Evolutionary conservation across 2,113 vertebrate genomes (phyloP), one percentile per base, ranked within the genome.

Genomic region (Protobothrops flavoviridis): DNA sequence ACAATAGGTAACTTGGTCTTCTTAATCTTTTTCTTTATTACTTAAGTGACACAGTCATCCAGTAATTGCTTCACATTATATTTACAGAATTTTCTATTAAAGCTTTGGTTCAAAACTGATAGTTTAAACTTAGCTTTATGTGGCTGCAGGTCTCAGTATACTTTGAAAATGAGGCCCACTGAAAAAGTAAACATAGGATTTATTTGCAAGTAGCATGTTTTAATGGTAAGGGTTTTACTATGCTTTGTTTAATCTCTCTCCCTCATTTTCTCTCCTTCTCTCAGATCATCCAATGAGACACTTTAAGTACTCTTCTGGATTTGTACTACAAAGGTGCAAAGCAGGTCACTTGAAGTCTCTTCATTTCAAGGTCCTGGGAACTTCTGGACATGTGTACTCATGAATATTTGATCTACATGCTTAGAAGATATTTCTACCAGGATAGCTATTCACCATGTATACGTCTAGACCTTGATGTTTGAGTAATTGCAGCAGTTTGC

Each of bases 51-150:
- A 74, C 50, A 92, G 23, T 15, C 23, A 55, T 29, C 59, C 59
- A 45, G 43, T 74, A 74, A 88, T 64, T 69, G 50, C 24, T 87
- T 92, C 59, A 43, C 69, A 85, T 91, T 85, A 21, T 11, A 29
- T 92, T 92, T 92, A 45, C 39, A 55, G 23, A 88, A 55, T 59
- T 92, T 92, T 88, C 86, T 13, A 88, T 50, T 53, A 69, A 43
- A 6, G 53, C n/a, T 61, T 92, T 88, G 48, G 9, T 85, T 87
- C 55, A 87, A 87, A 85, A 91, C 24, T 69, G 15, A 48, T 52
- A 29, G 33, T 45, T 81, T 52, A 43, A 88, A 24, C 43, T 5
- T 91, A 92, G 33, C 8, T 92, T 89, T 81, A 61, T 74, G 43
- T 9, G 13, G 33, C 87, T 92, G 33, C 87, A 92, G 23, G n/a